A percentile compares a stretch with the other conserved stretches of the same genome.
These are phyloP conservation scores for Thysanoteuthis rhombus DNA, from an alignment of 2,888 invertebrate genomes.

Conservation along the genomic window DNA sequence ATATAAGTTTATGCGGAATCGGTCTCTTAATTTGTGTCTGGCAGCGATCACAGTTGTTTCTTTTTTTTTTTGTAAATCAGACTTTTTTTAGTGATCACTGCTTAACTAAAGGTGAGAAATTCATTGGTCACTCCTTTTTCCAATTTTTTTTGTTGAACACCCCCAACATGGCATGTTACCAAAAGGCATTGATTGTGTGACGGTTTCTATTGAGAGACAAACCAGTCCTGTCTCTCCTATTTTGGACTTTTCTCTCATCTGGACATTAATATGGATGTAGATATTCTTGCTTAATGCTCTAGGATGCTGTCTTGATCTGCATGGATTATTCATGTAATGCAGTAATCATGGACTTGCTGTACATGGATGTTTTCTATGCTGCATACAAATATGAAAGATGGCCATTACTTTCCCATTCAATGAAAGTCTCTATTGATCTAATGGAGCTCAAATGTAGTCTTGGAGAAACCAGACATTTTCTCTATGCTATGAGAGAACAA, in stretches of 20 bases:
- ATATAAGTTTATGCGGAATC: too few species aligned
- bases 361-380: background rate
- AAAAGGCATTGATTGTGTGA: too few species aligned
- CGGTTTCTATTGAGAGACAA: too few species aligned
- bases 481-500: background rate
- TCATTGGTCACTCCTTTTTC: too few species aligned
- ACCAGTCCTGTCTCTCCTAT: too few species aligned
- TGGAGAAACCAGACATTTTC: background rate
- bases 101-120: too few species aligned
- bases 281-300: background rate
- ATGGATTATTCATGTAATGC: background rate
- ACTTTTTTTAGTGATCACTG: too few species aligned
- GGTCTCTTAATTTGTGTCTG: too few species aligned
- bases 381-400: background rate
- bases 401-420: background rate
- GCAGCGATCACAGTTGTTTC: too few species aligned
- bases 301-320: background rate
- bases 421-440: background rate
- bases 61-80: too few species aligned
- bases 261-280: background rate
- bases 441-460: background rate
- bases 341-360: background rate
- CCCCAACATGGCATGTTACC: too few species aligned
- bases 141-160: too few species aligned
- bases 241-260: background rate